Percentiles rank a stretch among this genome's conserved stretches.
These are phyloP conservation scores for Aricia artaxerxes DNA, from an alignment of 2,888 invertebrate genomes.

Conservation along the genomic window DNA sequence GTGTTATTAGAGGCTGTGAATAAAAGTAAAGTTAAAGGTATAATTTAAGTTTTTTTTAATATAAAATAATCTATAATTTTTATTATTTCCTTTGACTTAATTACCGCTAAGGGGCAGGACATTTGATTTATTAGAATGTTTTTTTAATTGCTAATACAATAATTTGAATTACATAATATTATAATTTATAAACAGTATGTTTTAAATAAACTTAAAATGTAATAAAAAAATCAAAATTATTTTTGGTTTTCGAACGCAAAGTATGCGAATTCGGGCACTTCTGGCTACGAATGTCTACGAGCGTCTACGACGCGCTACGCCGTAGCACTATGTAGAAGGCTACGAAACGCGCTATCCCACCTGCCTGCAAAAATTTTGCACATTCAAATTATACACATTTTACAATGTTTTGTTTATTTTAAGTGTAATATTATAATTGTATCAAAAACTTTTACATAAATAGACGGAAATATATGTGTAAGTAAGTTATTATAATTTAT, in stretches of 20 bases:
- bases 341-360: not conserved
- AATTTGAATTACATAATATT: too few species aligned
- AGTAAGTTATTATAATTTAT: not conserved
- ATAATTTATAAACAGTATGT: too few species aligned
- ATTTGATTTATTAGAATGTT: too few species aligned
- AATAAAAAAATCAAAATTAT: not conserved
- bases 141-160: too few species aligned
- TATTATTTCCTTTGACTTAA: not conserved
- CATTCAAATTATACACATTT: not conserved
- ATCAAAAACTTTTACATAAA: too few species aligned
- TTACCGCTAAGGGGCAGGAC: too few species aligned
- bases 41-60: not conserved
- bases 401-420: not conserved
- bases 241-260: not conserved
- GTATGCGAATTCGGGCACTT: not conserved
- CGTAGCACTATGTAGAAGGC: not conserved
- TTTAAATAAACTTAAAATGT: not conserved
- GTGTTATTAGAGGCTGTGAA: conserved; percentile 67
- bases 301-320: not conserved
- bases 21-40: conserved; percentile 28
- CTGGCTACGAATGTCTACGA: not conserved
- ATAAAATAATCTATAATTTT: not conserved
- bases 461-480: not conserved
- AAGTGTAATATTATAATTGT: too few species aligned
- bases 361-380: too few species aligned